phyloP scores from a whole-genome alignment of 2,888 invertebrate genomes.

The Eupithecia subfuscata region DNA sequence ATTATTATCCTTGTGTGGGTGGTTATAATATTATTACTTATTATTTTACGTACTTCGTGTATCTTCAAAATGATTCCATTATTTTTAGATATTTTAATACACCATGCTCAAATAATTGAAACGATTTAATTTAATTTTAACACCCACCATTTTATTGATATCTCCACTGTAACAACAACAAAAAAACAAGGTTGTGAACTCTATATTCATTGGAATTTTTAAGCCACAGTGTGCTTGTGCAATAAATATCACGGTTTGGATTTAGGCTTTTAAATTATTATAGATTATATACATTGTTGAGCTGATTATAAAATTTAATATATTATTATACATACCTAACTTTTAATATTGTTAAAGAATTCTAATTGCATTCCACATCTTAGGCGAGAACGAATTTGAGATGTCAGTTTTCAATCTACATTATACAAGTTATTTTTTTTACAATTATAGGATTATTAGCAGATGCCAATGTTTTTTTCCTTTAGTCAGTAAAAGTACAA shows the following conservation, averaged over 20 bases:
- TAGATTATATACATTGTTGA: slow-evolving; percentile 87
- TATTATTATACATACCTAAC: slow-evolving; percentile 79
- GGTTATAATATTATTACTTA: slow-evolving; percentile 20
- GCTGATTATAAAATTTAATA: slow-evolving; percentile 86
- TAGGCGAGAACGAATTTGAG: slow-evolving; percentile 84
- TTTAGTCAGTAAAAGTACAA: slow-evolving; percentile 94
- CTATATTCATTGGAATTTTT: slow-evolving; percentile 81
- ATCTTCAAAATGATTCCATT: slow-evolving; percentile 64
- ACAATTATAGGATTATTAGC: slow-evolving; percentile 83
- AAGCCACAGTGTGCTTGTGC: slow-evolving; percentile 85
- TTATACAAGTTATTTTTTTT: slow-evolving; percentile 83
- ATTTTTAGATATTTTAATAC: slow-evolving; percentile 60
- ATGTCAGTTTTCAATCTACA: slow-evolving; percentile 83
- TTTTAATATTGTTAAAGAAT: slow-evolving; percentile 85
- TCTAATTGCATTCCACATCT: slow-evolving; percentile 85
- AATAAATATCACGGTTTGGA: slow-evolving; percentile 85
- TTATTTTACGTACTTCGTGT: slow-evolving; percentile 37
- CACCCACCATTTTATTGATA: slow-evolving; percentile 70
- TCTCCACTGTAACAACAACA: slow-evolving; percentile 75
- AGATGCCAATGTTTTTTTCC: slow-evolving; percentile 85
- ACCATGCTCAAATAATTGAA: slow-evolving; percentile 67
- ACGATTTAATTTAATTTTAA: slow-evolving; percentile 56
- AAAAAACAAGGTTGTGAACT: slow-evolving; percentile 83
- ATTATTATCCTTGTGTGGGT: slow-evolving; percentile 42
- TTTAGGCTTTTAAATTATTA: slow-evolving; percentile 85